Conservation (phyloP, 53 echinoderm and acorn worm genomes). For the Actinopyga echinites region DNA sequence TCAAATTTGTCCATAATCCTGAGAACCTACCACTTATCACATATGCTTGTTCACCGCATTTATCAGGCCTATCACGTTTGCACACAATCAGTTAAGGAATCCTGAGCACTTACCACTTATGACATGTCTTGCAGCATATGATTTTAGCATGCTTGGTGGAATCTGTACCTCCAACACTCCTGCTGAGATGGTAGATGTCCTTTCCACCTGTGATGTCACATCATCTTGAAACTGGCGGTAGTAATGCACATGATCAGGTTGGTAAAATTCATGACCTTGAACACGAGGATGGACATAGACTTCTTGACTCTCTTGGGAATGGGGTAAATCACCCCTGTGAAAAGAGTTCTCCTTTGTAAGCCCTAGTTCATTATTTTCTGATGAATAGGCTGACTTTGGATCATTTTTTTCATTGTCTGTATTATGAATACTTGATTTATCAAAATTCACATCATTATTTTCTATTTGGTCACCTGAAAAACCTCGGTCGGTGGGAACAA, state of each 20-base stretch:
- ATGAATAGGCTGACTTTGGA: neutral
- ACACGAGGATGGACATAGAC: neutral
- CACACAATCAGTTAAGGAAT: too few species aligned
- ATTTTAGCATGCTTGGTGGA: neutral
- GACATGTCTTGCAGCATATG: neutral
- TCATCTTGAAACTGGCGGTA: neutral
- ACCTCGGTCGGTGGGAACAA: neutral
- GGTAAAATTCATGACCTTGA: neutral
- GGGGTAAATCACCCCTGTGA: neutral
- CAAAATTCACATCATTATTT: too few species aligned
- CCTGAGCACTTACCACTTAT: neutral
- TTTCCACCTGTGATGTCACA: neutral
- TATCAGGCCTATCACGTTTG: too few species aligned
- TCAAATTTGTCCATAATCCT: too few species aligned
- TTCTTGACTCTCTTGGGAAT: neutral
- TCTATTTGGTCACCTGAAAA: too few species aligned
- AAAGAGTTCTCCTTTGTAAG: neutral
- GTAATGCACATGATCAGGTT: neutral
- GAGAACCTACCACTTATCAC: too few species aligned
- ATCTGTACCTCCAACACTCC: slow-evolving; percentile 12
- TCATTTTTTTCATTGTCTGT: too few species aligned
- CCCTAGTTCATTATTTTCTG: neutral
- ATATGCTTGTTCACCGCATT: too few species aligned
- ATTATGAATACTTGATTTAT: too few species aligned
- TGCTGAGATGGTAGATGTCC: neutral